Percentiles rank a stretch among this genome's conserved stretches.
These are phyloP conservation scores for Eilema caniola DNA, from an alignment of 2,888 invertebrate species.

Conservation along the genomic window DNA sequence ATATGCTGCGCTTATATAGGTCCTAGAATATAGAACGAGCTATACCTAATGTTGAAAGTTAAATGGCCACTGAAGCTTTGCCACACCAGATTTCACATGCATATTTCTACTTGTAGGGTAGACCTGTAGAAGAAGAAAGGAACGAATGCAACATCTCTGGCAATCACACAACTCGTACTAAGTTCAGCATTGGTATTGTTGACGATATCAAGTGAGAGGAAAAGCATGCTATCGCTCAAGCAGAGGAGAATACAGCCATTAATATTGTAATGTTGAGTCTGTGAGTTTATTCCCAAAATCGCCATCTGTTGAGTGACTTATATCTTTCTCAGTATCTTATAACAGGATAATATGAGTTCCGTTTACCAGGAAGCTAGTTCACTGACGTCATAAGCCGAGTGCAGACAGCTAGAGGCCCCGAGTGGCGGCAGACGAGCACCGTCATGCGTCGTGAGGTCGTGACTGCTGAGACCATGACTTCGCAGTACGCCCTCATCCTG, in stretches of 20 bases:
- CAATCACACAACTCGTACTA: neutral
- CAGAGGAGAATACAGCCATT: too few species aligned
- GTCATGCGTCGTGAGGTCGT: constrained; percentile 12
- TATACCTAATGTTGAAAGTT: neutral
- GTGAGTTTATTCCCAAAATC: neutral
- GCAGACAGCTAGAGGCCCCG: neutral
- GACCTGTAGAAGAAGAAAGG: neutral
- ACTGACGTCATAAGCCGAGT: constrained; percentile 7
- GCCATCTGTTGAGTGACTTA: neutral
- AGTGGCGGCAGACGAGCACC: neutral
- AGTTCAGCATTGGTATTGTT: neutral
- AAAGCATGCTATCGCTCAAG: too few species aligned
- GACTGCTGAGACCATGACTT: constrained; percentile 9
- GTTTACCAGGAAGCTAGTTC: constrained; percentile 10
- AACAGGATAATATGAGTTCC: constrained; percentile 1
- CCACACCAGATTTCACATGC: neutral
- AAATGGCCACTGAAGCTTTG: neutral
- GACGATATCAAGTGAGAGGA: too few species aligned
- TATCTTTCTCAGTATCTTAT: neutral
- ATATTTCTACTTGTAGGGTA: neutral
- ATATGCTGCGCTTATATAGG: too few species aligned
- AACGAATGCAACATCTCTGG: neutral
- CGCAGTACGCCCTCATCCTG: neutral
- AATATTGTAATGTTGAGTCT: too few species aligned
- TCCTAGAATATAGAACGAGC: too few species aligned